These are phyloP conservation scores for Blastobasis lacticolella DNA, from an alignment of 2,888 invertebrate species.

Conservation along the genomic window DNA sequence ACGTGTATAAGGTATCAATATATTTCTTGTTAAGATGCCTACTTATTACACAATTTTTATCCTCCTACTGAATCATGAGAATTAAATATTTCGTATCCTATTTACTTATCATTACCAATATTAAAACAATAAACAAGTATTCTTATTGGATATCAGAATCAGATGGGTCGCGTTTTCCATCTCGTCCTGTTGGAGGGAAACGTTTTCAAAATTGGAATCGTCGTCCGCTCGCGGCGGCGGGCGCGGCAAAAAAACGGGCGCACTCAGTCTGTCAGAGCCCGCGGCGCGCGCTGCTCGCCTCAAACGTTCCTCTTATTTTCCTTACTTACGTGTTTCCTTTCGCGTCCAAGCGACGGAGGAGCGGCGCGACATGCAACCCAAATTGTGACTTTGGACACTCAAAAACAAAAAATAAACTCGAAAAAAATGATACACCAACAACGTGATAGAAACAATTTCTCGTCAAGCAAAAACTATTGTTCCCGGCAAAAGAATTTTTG, in stretches of 20 bases:
- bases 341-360: slow-evolving; percentile 69
- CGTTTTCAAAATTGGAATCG: slow-evolving; percentile 19
- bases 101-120: too few species aligned
- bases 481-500: slow-evolving; percentile 37
- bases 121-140: not conserved
- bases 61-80: too few species aligned
- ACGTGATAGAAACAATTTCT: slow-evolving; percentile 28
- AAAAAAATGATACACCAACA: slow-evolving; percentile 57
- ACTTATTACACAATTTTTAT: too few species aligned
- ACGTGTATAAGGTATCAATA: too few species aligned
- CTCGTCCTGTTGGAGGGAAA: not conserved
- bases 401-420: slow-evolving; percentile 3
- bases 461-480: slow-evolving; percentile 45
- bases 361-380: slow-evolving; percentile 59
- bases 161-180: not conserved
- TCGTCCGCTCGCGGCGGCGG: slow-evolving; percentile 51
- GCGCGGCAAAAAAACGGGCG: slow-evolving; percentile 58
- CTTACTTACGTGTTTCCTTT: slow-evolving; percentile 68
- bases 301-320: slow-evolving; percentile 62
- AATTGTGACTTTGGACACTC: slow-evolving; percentile 64
- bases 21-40: too few species aligned
- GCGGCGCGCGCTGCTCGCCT: slow-evolving; percentile 68
- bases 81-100: too few species aligned
- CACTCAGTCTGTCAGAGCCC: slow-evolving; percentile 52
- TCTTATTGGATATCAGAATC: not conserved